Conservation (phyloP, 2,113 vertebrate genomes). For the Pelmatolapia mariae region DNA sequence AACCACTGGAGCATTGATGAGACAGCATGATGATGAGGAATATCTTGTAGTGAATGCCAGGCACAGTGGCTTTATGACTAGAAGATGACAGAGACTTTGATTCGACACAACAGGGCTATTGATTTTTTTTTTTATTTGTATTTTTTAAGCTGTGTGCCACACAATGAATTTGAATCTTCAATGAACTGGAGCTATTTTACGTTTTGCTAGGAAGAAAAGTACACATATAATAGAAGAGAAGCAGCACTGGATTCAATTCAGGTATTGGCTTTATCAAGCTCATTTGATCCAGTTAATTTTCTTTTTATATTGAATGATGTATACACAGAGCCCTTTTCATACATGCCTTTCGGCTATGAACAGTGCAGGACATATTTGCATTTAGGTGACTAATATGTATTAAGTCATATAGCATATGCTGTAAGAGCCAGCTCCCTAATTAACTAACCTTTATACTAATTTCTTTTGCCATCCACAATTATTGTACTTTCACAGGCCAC, state of each 20-base stretch:
- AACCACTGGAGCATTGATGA: neutral
- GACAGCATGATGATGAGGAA: neutral
- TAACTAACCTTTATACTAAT: neutral
- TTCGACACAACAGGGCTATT: neutral
- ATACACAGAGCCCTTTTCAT: neutral
- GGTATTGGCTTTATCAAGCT: neutral
- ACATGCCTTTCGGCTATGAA: neutral
- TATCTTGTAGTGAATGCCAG: neutral
- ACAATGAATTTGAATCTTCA: neutral
- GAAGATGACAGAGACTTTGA: neutral
- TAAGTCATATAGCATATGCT: neutral
- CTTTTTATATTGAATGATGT: neutral
- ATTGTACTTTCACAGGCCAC: neutral
- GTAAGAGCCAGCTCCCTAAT: neutral
- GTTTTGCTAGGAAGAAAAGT: neutral
- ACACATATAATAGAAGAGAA: neutral
- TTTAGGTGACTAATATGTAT: neutral
- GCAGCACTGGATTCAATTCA: neutral
- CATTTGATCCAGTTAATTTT: neutral
- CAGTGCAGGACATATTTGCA: neutral
- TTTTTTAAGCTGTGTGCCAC: neutral
- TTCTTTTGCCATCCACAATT: neutral
- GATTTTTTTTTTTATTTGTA: neutral
- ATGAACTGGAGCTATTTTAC: neutral
- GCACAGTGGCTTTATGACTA: neutral